Evolutionary conservation across 1,140 invertebrate genomes (phyloP).

Genomic region (Zaprionus inermis): DNA sequence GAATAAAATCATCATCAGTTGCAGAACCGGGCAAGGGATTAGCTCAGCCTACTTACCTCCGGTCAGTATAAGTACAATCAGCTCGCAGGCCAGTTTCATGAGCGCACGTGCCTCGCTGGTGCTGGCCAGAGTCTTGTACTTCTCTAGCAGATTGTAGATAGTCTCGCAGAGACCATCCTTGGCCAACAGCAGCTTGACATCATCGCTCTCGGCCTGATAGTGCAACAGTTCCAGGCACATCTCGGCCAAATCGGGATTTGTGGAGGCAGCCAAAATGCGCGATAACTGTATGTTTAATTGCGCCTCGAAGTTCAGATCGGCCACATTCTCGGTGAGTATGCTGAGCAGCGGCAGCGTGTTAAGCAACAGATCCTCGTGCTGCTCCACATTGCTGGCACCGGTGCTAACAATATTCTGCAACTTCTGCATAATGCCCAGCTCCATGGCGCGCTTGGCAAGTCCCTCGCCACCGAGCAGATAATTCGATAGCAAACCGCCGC

Average conservation of each 20-base stretch:
- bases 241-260: conserved; percentile 89
- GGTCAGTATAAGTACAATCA: conserved; percentile 92
- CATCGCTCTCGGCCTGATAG: conserved; percentile 90
- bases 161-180: conserved; percentile 90
- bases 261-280: conserved; percentile 87
- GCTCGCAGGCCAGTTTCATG: conserved; percentile 93
- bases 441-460: conserved; percentile 87
- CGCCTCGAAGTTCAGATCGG: conserved; percentile 86
- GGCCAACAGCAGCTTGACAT: conserved; percentile 90
- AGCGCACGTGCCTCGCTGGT: conserved; percentile 89
- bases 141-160: conserved; percentile 90
- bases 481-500: conserved; percentile 91
- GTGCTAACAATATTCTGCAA: conserved; percentile 85
- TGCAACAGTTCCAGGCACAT: conserved; percentile 91
- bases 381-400: conserved; percentile 83
- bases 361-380: conserved; percentile 86
- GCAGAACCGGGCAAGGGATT: not conserved
- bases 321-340: conserved; percentile 89
- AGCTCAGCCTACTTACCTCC: conserved; percentile 87
- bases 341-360: conserved; percentile 90
- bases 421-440: conserved; percentile 88
- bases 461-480: conserved; percentile 90
- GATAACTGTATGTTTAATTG: conserved; percentile 86
- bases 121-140: conserved; percentile 87
- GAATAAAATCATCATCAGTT: not conserved